Conservation (phyloP, 2,113 vertebrate genomes). For the Strigops habroptila region DNA sequence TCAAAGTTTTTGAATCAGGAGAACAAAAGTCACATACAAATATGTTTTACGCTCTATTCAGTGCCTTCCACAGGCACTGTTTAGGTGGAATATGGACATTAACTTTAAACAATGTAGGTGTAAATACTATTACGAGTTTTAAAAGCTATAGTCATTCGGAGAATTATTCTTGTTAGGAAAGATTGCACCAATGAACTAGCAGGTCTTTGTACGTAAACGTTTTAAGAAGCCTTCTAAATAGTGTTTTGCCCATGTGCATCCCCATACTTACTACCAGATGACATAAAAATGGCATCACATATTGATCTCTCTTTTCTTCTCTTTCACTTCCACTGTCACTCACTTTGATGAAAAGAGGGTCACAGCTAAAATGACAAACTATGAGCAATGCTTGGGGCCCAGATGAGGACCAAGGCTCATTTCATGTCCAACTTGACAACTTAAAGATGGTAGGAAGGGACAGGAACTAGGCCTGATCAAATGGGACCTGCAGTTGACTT, state of each 20-base stretch:
- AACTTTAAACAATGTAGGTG: background rate
- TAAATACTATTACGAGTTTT: background rate
- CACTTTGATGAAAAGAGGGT: background rate
- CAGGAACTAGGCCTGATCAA: background rate
- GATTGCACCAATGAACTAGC: background rate
- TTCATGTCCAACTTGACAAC: background rate
- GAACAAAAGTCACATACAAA: background rate
- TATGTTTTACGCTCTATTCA: background rate
- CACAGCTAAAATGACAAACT: background rate
- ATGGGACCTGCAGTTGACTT: background rate
- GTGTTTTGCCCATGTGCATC: background rate
- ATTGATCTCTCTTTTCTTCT: background rate
- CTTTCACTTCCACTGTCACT: background rate
- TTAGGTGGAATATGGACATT: background rate
- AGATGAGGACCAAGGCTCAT: background rate
- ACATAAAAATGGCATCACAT: constrained; percentile 3
- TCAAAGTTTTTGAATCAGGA: background rate
- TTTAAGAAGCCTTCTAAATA: background rate
- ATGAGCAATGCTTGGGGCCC: background rate
- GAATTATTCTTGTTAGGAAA: background rate
- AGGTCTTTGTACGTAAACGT: constrained; percentile 6
- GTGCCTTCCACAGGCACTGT: background rate
- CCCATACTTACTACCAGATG: constrained; percentile 6
- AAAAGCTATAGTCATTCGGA: background rate
- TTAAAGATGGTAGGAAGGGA: background rate